phyloP scores from a whole-genome alignment of 2,113 vertebrate species.

The Phycodurus eques region DNA sequence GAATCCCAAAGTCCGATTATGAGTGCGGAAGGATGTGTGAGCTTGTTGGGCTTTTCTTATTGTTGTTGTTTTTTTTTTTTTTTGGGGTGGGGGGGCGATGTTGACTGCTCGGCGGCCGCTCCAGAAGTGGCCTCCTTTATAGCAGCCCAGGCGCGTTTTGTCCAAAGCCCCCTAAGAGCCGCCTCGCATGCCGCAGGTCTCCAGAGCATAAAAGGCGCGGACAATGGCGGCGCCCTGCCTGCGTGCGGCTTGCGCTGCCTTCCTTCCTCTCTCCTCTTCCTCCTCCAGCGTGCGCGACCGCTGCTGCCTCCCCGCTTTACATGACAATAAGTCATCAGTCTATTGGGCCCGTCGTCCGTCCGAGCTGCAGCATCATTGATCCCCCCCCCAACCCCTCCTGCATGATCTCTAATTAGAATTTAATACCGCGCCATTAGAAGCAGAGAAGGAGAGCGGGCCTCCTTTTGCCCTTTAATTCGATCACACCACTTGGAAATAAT shows the following conservation, averaged over 20 bases:
- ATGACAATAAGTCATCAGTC: constrained; percentile 99
- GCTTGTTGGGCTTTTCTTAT: constrained; percentile 49
- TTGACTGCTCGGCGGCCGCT: constrained; percentile 96
- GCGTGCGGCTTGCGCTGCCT: constrained; percentile 75
- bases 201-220: constrained; percentile 96
- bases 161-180: constrained; percentile 99
- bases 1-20: constrained; percentile 47
- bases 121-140: constrained; percentile 99
- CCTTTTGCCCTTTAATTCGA: constrained; percentile 99
- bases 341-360: constrained; percentile 98
- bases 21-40: constrained; percentile 50
- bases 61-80: constrained; percentile 2
- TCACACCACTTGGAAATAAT: constrained; percentile 99
- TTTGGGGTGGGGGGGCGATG: constrained; percentile 88
- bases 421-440: constrained; percentile 97
- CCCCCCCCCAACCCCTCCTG: constrained; percentile 66
- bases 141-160: constrained; percentile 98
- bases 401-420: constrained; percentile 96
- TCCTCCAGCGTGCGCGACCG: constrained; percentile 82
- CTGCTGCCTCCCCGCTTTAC: constrained; percentile 87
- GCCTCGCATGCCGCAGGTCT: constrained; percentile 97
- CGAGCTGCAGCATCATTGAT: constrained; percentile 99
- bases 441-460: constrained; percentile 53
- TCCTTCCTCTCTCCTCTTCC: neutral
- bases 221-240: constrained; percentile 50